Percentiles rank a stretch among this genome's conserved stretches.
These are phyloP conservation scores for Myopa testacea DNA, from an alignment of 2,888 invertebrate species.

Conservation along the genomic window DNA sequence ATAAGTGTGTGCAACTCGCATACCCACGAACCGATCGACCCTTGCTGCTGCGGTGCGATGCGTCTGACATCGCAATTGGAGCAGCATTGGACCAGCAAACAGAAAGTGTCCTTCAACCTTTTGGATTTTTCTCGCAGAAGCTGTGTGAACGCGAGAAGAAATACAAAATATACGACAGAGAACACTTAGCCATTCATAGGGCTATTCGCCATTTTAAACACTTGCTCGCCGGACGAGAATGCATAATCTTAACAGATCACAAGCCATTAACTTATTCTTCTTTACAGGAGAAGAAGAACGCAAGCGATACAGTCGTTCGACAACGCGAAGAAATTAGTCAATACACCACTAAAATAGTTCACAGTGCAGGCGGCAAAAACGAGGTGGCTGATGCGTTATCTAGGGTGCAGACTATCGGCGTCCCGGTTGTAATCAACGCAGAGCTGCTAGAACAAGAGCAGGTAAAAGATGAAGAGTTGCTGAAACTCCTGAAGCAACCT, in stretches of 20 bases:
- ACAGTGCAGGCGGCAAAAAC: background rate
- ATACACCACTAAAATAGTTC: slow-evolving; percentile 2
- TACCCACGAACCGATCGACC: too few relatives aligned
- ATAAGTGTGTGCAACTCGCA: slow-evolving; percentile 25
- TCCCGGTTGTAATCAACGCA: too few relatives aligned
- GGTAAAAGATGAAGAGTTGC: too few relatives aligned
- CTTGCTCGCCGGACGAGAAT: slow-evolving; percentile 32
- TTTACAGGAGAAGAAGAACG: slow-evolving; percentile 17
- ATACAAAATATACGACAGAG: slow-evolving; percentile 31
- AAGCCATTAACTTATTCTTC: slow-evolving; percentile 32
- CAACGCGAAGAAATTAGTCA: background rate
- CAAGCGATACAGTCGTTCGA: background rate
- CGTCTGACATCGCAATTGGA: too few relatives aligned
- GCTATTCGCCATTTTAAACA: slow-evolving; percentile 39
- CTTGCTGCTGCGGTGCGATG: too few relatives aligned
- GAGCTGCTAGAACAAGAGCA: too few relatives aligned
- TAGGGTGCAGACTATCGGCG: too few relatives aligned
- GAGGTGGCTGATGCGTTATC: background rate
- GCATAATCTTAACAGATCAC: slow-evolving; percentile 34
- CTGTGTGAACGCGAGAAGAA: slow-evolving; percentile 10
- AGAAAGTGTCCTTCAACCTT: slow-evolving; percentile 22
- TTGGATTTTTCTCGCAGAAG: slow-evolving; percentile 33
- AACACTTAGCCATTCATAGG: slow-evolving; percentile 22
- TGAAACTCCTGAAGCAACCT: slow-evolving; percentile 21
- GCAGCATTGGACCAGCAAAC: background rate